Percentiles rank a stretch among this genome's conserved stretches.
Evolutionary conservation across 1,140 invertebrate species (phyloP).

Genomic region (Lethrus apterus): DNA sequence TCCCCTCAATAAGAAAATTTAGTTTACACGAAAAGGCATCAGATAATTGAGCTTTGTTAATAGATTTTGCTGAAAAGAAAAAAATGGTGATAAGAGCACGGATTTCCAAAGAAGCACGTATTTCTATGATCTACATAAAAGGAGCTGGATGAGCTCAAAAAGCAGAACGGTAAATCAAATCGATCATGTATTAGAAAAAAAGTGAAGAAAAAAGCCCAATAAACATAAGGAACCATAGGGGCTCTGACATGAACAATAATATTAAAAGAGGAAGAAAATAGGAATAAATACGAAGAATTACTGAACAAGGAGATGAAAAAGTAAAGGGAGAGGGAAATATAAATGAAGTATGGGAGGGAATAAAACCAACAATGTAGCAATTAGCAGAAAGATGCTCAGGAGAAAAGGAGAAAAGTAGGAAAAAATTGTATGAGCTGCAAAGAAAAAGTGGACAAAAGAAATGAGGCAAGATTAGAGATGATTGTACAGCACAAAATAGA

Average conservation of each 20-base stretch:
- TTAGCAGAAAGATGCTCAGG: too few species aligned
- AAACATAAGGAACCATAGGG: not conserved
- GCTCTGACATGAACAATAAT: not conserved
- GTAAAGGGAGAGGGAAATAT: too few species aligned
- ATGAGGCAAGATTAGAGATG: too few species aligned
- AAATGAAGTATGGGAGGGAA: too few species aligned
- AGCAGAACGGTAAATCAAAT: not conserved
- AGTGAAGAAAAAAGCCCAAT: not conserved
- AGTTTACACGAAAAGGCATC: not conserved
- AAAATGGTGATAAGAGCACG: not conserved
- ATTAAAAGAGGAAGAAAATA: not conserved
- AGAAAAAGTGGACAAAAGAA: too few species aligned
- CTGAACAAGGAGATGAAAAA: too few species aligned
- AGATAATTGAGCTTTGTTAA: not conserved
- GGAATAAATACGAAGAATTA: not conserved
- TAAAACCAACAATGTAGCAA: too few species aligned
- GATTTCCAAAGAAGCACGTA: not conserved
- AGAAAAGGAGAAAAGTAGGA: too few species aligned
- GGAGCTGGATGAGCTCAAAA: too few species aligned
- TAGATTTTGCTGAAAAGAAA: conserved; percentile 1
- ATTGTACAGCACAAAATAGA: too few species aligned
- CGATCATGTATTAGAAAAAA: not conserved
- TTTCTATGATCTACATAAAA: too few species aligned
- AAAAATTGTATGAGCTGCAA: too few species aligned
- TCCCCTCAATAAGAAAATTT: not conserved